These are phyloP conservation scores for Thymelicus lineola DNA, from an alignment of 2,888 invertebrate species.

Conservation along the genomic window DNA sequence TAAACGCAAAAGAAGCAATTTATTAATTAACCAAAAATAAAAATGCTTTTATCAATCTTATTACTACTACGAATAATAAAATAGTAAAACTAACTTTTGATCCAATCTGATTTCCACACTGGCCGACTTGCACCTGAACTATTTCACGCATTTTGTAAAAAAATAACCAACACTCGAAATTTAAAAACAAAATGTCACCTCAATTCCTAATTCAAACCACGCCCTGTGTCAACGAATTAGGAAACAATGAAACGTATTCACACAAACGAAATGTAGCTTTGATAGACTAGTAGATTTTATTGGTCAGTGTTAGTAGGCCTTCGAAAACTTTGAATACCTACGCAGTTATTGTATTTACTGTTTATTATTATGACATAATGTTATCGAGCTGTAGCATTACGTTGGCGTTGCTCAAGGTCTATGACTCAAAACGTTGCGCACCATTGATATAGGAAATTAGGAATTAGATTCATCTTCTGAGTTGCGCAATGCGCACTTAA, in stretches of 20 bases:
- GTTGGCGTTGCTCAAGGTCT: too few species aligned
- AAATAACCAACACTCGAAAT: constrained; percentile 24
- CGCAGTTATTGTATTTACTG: not conserved
- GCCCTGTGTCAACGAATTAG: not conserved
- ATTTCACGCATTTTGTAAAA: constrained; percentile 93
- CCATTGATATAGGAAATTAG: too few species aligned
- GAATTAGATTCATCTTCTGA: too few species aligned
- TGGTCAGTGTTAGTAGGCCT: constrained; percentile 14
- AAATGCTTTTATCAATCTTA: too few species aligned
- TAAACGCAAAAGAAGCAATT: too few species aligned
- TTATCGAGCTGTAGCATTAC: too few species aligned
- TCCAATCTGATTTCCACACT: constrained; percentile 98
- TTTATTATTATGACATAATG: too few species aligned
- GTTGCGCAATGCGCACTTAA: too few species aligned
- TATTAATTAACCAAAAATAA: too few species aligned
- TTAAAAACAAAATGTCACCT: not conserved
- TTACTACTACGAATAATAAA: not conserved
- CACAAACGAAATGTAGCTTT: constrained; percentile 12
- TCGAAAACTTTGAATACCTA: not conserved
- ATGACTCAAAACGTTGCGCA: too few species aligned
- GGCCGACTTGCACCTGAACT: constrained; percentile 96
- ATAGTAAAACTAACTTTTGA: constrained; percentile 88
- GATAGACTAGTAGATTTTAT: constrained; percentile 15
- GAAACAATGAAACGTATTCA: not conserved
- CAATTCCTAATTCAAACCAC: constrained; percentile 6